Base-by-base conservation (phyloP, 2,797 vertebrate genomes). In the Spondyliosoma cantharus region DNA sequence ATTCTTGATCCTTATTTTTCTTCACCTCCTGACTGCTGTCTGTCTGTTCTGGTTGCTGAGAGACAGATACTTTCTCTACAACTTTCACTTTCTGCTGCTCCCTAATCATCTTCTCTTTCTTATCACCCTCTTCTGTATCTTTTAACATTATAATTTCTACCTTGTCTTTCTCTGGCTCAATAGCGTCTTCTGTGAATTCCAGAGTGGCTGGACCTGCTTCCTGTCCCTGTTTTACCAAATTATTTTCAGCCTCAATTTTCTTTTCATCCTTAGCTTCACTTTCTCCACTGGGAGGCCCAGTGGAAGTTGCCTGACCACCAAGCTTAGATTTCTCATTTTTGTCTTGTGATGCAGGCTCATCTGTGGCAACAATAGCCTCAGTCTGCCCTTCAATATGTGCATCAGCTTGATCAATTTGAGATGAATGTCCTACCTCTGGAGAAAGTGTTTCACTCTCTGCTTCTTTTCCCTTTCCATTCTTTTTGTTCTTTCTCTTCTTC, bases 401-500 rank as follows among this genome's bases (percentile, higher is more conserved):
- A 50, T 24, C 77, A 54, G 48, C 22, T 80, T 70, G 76, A 77
- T 71, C 45, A 11, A 24, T 68, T 57, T 76, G 1, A 0, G 71
- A 60, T 13, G 37, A 11, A 29, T 20, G 3, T 46, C 67, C 78
- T 2, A 69, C 49, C 52, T 85, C n/a, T 71, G 43, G 16, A 62
- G 29, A 24, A 3, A 60, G 43, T 52, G 22, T 46, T 74, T 91
- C 79, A 50, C 22, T 54, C 25, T 93, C 84, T 71, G 27, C 49
- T n/a, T 90, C 91, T 82, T 86, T 87, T 25, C 54, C 58, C 52
- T 87, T 93, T 50, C 64, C 86, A 42, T 90, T 92, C 83, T 85
- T 93, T 70, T 88, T 93, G 74, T 58, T 90, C 73, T 78, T 93
- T 62, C 57, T 90, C 76, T 91, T 93, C 71, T 90, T 94, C 84